Base-by-base conservation (phyloP, 2,797 vertebrate genomes). In the Cuculus canorus region DNA sequence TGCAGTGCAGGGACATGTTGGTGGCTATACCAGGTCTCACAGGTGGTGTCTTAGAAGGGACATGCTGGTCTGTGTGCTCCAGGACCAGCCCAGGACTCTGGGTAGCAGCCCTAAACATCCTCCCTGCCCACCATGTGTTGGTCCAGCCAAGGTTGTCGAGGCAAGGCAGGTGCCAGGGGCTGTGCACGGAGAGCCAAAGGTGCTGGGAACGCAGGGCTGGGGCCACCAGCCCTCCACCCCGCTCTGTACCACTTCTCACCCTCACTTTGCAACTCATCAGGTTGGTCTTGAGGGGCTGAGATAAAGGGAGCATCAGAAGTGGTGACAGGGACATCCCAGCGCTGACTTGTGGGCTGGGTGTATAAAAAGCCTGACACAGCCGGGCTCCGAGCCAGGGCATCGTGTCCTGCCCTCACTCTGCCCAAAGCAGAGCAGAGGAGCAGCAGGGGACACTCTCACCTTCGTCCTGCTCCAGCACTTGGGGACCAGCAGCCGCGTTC, bases 281-380 rank as follows among this genome's bases (percentile, higher is more conserved):
- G 73, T 24, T 24, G 0, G 47, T 5, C 5, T 33, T 0, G 2
- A 41, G 24, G 53, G 70, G 13, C 48, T 2, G 0, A 22, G 63
- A 57, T 23, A 32, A 47, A 50, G 2, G 1, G 35, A 64, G 45
- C 71, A 61, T 2, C 56, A 65, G 28, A 57, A 79, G 28, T 3
- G 82, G 66, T 39, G 39, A 39, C 76, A 71, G 76, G 85, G 68
- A 39, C 27, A 30, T 48, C 37, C 71, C 50, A 5, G 47, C 19
- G 1, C n/a, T 5, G 60, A 45, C 54, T 53, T 76, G 2, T 15
- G 41, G 39, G 30, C 28, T 45, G 86, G 28, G n/a, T 43, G 4
- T 19, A 66, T 15, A 30, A 61, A 45, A 72, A 54, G 7, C 53
- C 61, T 92, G 86, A 57, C 81, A 18, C 28, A 28, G 69, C 65